A percentile compares a stretch with the other conserved stretches of the same genome.
Evolutionary conservation across 2,113 vertebrate species (phyloP).

Genomic region (Typhlomys cinereus): DNA sequence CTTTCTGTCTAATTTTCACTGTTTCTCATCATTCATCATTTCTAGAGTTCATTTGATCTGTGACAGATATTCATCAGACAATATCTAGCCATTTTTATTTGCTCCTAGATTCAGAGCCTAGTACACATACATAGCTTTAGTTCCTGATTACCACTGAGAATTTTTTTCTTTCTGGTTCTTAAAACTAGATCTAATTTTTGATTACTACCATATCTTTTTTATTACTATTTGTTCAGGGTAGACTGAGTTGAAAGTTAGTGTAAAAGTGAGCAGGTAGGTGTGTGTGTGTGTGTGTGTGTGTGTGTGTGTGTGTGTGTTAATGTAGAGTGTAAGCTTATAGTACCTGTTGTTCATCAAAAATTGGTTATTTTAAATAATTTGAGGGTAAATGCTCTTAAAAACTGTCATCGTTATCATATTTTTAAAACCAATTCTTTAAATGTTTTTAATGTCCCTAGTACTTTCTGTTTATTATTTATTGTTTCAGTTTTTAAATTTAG

Average conservation of each 20-base stretch:
- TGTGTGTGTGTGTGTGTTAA: accelerated
- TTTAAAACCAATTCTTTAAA: slow-evolving; percentile 15
- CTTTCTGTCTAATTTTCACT: not conserved
- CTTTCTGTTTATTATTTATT: slow-evolving; percentile 39
- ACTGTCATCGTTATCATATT: slow-evolving; percentile 1
- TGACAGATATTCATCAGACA: not conserved
- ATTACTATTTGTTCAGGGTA: not conserved
- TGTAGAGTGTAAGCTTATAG: slow-evolving; percentile 43
- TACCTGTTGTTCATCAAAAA: slow-evolving; percentile 30
- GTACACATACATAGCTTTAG: not conserved
- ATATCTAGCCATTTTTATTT: not conserved
- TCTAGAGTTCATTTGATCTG: slow-evolving; percentile 2
- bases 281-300: too few relatives aligned
- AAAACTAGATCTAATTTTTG: not conserved
- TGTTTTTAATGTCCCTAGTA: not conserved
- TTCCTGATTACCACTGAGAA: not conserved
- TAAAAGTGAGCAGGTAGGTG: not conserved
- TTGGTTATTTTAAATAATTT: slow-evolving; percentile 13
- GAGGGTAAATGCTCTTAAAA: not conserved
- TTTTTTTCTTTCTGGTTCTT: slow-evolving; percentile 22
- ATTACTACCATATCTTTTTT: not conserved
- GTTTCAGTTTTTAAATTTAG: too few relatives aligned
- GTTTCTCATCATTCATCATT: not conserved
- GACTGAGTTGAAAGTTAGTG: not conserved
- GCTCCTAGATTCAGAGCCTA: not conserved